Evolutionary conservation across 2,888 invertebrate genomes (phyloP).

Genomic region (Lasiommata megera): DNA sequence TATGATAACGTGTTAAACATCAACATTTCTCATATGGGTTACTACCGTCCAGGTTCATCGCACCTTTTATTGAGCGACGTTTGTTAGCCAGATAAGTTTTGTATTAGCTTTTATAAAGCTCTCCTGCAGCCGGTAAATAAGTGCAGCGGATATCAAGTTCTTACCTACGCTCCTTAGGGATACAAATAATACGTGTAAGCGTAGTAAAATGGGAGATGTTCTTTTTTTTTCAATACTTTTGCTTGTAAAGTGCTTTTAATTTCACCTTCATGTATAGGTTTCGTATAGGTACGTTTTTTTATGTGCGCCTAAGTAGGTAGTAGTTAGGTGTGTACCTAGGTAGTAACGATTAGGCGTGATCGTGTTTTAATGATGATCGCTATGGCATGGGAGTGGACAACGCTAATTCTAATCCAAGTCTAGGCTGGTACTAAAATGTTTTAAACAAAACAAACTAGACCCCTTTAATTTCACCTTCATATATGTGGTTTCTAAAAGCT

Average conservation of each 20-base stretch:
- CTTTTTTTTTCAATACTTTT: background rate
- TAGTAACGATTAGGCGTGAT: too few species aligned
- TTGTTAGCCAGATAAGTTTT: slow-evolving; percentile 75
- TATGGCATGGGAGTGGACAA: too few species aligned
- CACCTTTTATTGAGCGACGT: slow-evolving; percentile 76
- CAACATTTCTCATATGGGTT: slow-evolving; percentile 74
- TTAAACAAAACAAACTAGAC: too few species aligned
- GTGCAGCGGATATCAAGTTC: slow-evolving; percentile 26
- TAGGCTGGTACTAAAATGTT: too few species aligned
- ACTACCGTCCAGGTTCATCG: slow-evolving; percentile 75
- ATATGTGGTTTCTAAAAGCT: too few species aligned
- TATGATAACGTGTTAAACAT: slow-evolving; percentile 42
- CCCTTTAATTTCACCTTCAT: too few species aligned
- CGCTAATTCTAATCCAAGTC: too few species aligned
- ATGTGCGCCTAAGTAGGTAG: too few species aligned
- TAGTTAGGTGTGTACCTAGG: too few species aligned
- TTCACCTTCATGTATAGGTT: too few species aligned
- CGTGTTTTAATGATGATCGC: too few species aligned
- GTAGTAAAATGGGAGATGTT: background rate
- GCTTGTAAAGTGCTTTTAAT: background rate
- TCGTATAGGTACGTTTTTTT: too few species aligned
- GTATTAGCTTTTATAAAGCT: slow-evolving; percentile 75
- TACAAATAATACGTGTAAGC: background rate
- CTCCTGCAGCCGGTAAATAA: slow-evolving; percentile 52
- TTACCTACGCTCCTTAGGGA: slow-evolving; percentile 10